A percentile compares a stretch with the other conserved stretches of the same genome.
Conservation (phyloP, 2,888 invertebrate species). For the Scelioninae gen. 1 region DNA sequence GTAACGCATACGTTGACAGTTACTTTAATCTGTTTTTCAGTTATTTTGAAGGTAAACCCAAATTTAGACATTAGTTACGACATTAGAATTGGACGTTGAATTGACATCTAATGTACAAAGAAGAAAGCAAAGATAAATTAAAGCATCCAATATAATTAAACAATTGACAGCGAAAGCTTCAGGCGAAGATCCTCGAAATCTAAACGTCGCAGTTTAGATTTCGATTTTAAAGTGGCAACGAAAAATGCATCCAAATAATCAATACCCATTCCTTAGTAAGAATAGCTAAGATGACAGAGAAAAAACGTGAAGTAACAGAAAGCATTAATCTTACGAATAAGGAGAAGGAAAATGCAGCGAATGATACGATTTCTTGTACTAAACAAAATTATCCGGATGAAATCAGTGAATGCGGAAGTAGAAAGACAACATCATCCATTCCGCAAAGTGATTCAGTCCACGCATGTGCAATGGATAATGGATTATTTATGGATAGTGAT, state of each 20-base stretch:
- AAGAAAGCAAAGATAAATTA: not conserved
- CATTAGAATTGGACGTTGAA: conserved; percentile 12
- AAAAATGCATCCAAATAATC: not conserved
- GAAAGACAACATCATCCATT: not conserved
- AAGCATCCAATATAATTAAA: not conserved
- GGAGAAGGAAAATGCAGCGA: not conserved
- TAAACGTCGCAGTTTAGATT: not conserved
- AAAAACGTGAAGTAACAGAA: not conserved
- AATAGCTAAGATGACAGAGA: not conserved
- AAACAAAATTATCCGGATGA: no score
- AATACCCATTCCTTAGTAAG: not conserved
- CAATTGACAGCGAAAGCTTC: not conserved
- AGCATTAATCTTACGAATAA: not conserved
- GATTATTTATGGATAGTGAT: conserved; percentile 24
- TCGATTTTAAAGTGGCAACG: not conserved
- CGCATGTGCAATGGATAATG: conserved; percentile 18
- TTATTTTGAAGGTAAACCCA: no score
- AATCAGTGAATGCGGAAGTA: no score
- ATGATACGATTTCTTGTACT: no score
- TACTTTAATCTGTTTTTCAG: no score
- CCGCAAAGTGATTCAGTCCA: conserved; percentile 35
- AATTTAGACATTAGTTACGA: no score
- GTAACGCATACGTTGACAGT: conserved; percentile 21
- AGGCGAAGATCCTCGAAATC: not conserved
- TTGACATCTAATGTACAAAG: conserved; percentile 9